Conservation (phyloP, 2,113 vertebrate genomes). For the Myotis brandtii region DNA sequence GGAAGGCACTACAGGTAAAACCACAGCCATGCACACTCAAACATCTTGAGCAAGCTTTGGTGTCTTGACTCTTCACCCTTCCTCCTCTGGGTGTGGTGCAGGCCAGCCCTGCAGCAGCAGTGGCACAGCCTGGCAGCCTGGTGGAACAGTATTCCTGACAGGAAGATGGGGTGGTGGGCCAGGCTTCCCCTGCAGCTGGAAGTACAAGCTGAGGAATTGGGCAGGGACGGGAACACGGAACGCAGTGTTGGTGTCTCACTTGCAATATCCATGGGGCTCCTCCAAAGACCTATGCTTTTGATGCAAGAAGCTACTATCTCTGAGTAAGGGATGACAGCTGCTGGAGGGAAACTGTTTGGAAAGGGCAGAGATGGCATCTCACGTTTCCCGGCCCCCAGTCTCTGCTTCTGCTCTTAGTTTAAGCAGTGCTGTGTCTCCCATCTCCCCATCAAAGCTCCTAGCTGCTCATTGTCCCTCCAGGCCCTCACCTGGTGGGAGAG, state of each 20-base stretch:
- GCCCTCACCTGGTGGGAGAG: background rate
- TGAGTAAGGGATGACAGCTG: background rate
- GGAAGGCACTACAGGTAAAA: constrained; percentile 87
- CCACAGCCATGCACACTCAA: background rate
- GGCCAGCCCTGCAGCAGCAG: background rate
- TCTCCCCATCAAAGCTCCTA: background rate
- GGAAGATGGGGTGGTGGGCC: background rate
- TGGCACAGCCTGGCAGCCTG: background rate
- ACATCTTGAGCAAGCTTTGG: background rate
- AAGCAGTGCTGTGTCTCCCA: background rate
- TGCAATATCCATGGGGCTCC: background rate
- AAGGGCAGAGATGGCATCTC: rapidly evolving
- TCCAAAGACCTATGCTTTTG: background rate
- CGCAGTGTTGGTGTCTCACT: background rate
- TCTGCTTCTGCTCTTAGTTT: background rate
- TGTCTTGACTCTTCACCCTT: background rate
- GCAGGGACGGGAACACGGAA: background rate
- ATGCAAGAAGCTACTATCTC: background rate
- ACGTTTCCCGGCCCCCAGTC: background rate
- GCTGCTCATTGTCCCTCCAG: background rate
- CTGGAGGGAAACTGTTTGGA: background rate
- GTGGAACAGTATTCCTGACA: background rate
- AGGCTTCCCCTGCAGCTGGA: background rate
- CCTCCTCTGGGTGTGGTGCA: background rate
- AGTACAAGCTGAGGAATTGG: background rate